Evolutionary conservation across 35 echinoderm and acorn worm genomes (phyloP), one percentile per base, ranked within the genome.

Genomic region (Holothuria glaberrima): DNA sequence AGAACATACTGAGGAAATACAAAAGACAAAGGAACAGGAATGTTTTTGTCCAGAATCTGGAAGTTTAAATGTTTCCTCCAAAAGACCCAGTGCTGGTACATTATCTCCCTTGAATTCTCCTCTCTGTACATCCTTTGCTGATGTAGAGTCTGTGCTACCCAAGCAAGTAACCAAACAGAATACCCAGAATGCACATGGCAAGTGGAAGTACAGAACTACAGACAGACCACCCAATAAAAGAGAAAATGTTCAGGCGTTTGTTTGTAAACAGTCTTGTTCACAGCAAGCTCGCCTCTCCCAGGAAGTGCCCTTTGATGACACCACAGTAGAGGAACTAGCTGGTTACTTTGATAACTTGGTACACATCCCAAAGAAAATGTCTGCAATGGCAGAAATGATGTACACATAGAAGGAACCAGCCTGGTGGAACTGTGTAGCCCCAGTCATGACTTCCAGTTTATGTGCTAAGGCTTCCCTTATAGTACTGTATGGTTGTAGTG

Each of bases 321-420:
- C 97, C 0, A 95, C 93, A 0, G 93, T 94, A 20, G 97, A 99
- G 32, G 97, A 99, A 27, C 75, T 99, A 21, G 97, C 97, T 27
- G 97, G 97, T 9, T 99, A 99, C 75, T 99, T 99, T 93, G 97
- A 99, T 31, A 93, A 94, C 73, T 58, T 99, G 30, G 94, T 99
- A 6, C 91, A 99, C 72, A 99, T 99, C 65, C 97, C 97, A 9
- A 92, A 94, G 59, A 99, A 99, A 57, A 99, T 99, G 97, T 99
- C 97, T 3, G 78, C 82, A 13, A 99, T 99, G 97, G 97, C 97
- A 25, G 97, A 99, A 82, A 99, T 99, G 97, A 99, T 99, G 97
- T 99, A 99, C 26, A 99, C 97, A 80, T 99, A 86, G 50, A 17
- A 54, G 50, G 50, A 54, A 54, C 50, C 50, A 54, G 50, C 13